These are phyloP conservation scores for Stramonita haemastoma DNA, from an alignment of 2,888 invertebrate species.

Conservation along the genomic window DNA sequence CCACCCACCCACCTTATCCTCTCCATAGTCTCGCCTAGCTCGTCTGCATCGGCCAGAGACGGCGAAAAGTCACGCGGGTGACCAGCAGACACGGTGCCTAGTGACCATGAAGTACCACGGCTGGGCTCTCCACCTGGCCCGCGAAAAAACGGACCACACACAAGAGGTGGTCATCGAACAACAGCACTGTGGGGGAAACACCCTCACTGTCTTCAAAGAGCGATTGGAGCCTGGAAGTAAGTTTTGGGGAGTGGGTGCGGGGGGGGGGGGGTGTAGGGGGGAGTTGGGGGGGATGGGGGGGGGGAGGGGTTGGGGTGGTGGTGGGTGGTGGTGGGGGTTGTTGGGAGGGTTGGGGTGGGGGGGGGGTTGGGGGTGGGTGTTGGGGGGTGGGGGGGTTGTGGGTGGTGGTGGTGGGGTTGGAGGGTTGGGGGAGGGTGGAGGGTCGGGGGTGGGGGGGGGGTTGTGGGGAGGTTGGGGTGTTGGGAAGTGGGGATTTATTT, in stretches of 20 bases:
- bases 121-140: constrained; percentile 67
- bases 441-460: not conserved
- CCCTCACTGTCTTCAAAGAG: constrained; percentile 75
- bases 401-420: not conserved
- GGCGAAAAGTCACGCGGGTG: constrained; percentile 34
- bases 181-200: constrained; percentile 78
- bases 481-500: not conserved
- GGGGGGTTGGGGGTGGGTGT: no score
- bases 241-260: constrained; percentile 33
- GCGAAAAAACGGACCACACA: constrained; percentile 68
- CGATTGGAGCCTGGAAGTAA: constrained; percentile 65
- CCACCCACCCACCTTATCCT: not conserved
- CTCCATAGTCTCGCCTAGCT: constrained; percentile 10
- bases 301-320: not conserved
- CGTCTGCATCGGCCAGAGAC: constrained; percentile 41
- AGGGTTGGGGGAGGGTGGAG: not conserved
- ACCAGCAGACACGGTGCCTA: constrained; percentile 50
- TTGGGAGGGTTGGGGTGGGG: no score
- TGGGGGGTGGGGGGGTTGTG: not conserved
- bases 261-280: not conserved
- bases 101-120: constrained; percentile 76
- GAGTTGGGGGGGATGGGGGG: not conserved
- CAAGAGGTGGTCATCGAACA: constrained; percentile 76
- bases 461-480: not conserved
- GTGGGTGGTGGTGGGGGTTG: not conserved